Base-by-base conservation (phyloP, 1,140 invertebrate species). In the Tetragonula clypearis region DNA sequence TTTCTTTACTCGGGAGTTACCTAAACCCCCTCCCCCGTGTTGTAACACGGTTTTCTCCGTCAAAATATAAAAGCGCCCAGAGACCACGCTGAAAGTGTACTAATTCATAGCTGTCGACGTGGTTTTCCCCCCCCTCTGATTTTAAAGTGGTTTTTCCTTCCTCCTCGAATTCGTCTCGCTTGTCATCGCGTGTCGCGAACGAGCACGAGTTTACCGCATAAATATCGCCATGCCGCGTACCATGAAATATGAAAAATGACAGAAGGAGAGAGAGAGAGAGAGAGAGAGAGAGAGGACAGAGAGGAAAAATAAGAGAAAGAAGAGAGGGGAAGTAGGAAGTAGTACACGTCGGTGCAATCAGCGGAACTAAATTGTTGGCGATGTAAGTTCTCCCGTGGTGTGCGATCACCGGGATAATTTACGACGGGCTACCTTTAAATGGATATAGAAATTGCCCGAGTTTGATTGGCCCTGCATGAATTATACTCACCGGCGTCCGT, bases 381-480 rank as follows among this genome's bases (percentile, higher is more conserved):
- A 55, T n/a, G 53, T 53, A 23, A 35, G 19, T 19, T 72, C 35
- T 35, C 35, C 17, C 17, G 35, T 6, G 55, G 11, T 11, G 60
- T 15, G 35, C 58, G 53, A 68, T 82, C 65, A 17, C 62, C 53
- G 12, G 12, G 73, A 58, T 66, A 83, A 83, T 77, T 69, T 69
- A 83, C 73, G 62, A 66, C 6, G 19, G 19, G 56, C 62, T 49
- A 68, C 21, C 62, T 69, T 68, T 74, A 23, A 69, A 23, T 56
- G 26, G 73, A 68, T 78, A 58, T 83, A 58, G 81, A 83, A 83
- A 62, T 83, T 83, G 69, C 74, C 74, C 49, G 74, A 83, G 81
- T 83, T 78, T 83, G 81, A 83, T 83, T 83, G 74, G 81, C 65
- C 65, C 55, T 78, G 74, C 75, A 83, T 83, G 81, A 83, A 83